Base-by-base conservation (phyloP, 1,140 invertebrate species). In the Drosophila varians region DNA sequence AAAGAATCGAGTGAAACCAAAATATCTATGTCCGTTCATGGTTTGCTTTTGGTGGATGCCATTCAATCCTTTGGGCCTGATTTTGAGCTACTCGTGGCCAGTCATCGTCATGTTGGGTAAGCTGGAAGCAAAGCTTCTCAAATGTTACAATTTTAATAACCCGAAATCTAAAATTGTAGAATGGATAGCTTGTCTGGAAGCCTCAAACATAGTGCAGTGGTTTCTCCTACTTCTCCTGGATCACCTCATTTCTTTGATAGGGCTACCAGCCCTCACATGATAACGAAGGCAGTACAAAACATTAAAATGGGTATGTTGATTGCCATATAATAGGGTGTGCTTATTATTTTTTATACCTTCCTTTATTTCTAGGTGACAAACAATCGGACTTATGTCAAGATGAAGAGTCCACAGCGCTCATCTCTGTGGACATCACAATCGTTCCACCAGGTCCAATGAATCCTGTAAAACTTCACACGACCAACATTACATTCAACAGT, bases 181-280 rank as follows among this genome's bases (percentile, higher is more conserved):
- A 96, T 99, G 95, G 97, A 99, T 92, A 98, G 96, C 74, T 94
- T 96, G 43, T 98, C 97, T 74, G 97, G 97, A 43, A 98, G 97
- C 90, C 94, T 99, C 26, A 93, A 95, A 75, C 97, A 98, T 84
- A 98, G 96, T 73, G 96, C 98, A 84, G 96, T 97, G 4, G 97
- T 95, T 51, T 98, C 96, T 1, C 97, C 97, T 1, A 94, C 94
- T 1, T 95, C 96, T 6, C 96, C 96, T 0, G 94, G 94, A 23
- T 95, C 95, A 40, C 94, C 94, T 0, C 93, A 94, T 62, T 92
- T 91, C 28, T 77, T 90, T 9, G 86, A 88, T 9, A 80, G 92
- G 53, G 79, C 92, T 18, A 93, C 92, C 0, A 91, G 90, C 77
- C 90, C 89, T 2, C 78, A 86, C 21, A 86, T 88, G n/a, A 80